Conservation (phyloP, 2,797 vertebrate genomes). For the Novumbra hubbsi region DNA sequence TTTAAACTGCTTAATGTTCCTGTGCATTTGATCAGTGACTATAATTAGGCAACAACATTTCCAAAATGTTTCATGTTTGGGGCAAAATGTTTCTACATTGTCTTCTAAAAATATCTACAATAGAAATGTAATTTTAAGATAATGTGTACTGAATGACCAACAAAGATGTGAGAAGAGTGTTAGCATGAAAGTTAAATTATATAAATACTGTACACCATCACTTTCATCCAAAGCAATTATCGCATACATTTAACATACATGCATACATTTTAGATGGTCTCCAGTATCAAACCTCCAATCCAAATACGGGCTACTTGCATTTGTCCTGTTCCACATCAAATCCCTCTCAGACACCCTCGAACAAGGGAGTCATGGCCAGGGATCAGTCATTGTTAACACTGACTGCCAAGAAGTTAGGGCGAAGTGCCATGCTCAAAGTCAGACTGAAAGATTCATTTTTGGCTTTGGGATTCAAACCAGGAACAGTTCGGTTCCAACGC, state of each 20-base stretch:
- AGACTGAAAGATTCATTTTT: no score
- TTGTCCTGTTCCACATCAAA: no score
- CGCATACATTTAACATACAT: neutral
- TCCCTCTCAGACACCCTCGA: no score
- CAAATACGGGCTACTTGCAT: no score
- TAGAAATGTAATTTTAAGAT: neutral
- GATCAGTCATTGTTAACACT: no score
- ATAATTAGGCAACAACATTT: neutral
- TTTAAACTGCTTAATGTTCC: neutral
- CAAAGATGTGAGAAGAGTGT: neutral
- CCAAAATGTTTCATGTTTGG: neutral
- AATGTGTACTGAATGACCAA: neutral
- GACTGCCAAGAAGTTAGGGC: no score
- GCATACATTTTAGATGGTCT: neutral
- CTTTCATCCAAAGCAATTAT: neutral
- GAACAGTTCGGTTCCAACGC: no score
- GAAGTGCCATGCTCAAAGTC: no score
- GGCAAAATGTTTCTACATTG: neutral
- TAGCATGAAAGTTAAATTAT: neutral
- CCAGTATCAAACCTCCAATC: neutral
- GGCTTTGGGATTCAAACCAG: no score
- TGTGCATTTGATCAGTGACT: neutral
- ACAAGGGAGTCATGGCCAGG: no score
- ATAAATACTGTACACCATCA: neutral
- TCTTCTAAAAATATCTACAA: neutral